Base-by-base conservation (phyloP, 2,113 vertebrate species). In the Hoplias malabaricus region DNA sequence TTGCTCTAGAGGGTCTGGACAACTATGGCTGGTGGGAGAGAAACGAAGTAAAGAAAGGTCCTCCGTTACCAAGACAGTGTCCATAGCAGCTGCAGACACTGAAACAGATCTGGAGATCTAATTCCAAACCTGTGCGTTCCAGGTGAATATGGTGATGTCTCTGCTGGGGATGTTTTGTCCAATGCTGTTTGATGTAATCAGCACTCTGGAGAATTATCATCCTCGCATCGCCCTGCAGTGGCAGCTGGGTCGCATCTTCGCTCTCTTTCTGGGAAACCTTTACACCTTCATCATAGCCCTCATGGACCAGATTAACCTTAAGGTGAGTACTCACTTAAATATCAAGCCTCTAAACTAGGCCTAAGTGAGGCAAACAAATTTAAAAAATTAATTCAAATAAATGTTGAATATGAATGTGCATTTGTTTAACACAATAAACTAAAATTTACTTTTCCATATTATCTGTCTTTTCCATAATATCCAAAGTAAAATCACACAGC, bases 131-230 rank as follows among this genome's bases (percentile, higher is more conserved):
- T 62, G 33, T 40, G 27, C 65, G 63, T 50, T 71, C 54, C 75
- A 99, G 97, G 97, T 99, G 69, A 99, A 99, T 84, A 96, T 97
- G 85, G 95, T 99, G 78, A 98, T 98, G 98, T 98, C 98, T 16
- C 91, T 99, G 70, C 86, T 99, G 86, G 96, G 96, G 73, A 98
- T 98, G 94, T 99, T 98, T 82, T 98, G 97, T 74, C 98, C 98
- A 9, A 97, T 96, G 87, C 79, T 98, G 79, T 99, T 99, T 88
- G 98, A 99, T 54, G 94, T 98, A 73, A 98, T 99, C 87, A 96
- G 95, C 82, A 86, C 93, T 73, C 81, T 99, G 89, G 98, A 99
- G 90, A 96, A 98, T 83, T 99, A 99, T 75, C 98, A 99, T 53
- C 98, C 98, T 14, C 95, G 96, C 27, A 95, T 99, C 2, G 95